Evolutionary conservation across 2,888 invertebrate species (phyloP), one percentile per base, ranked within the genome.

Genomic region (Crematogaster levior): DNA sequence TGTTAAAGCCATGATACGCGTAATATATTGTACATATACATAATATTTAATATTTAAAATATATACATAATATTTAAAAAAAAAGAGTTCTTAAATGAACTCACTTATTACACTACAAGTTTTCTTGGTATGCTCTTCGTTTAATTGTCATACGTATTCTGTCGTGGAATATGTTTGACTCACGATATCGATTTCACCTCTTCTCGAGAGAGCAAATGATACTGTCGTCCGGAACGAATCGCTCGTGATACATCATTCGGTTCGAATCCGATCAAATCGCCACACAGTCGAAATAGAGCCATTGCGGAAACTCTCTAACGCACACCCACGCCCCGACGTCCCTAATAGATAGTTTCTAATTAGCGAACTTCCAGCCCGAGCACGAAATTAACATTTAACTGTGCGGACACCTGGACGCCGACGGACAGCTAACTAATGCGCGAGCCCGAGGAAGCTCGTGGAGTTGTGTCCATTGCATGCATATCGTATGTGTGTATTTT

Each of bases 381-480:
- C 74, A 90, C 90, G 89, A 90, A 93, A 93, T 93, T 93, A 93
- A 93, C 93, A 93, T 93, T 93, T 92, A 92, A 92, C 91, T 82
- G 89, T 86, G 87, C 90, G 87, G 87, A 90, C 90, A 89, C 89
- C 90, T 90, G 90, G 89, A 89, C 89, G 75, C 77, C 87, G 82
- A 90, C 88, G 83, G 90, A 91, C 91, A 89, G 90, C 85, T 91
- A 91, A 91, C 92, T 91, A 92, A 92, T 91, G 90, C 91, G 77
- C 46, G 74, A 74, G 79, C 81, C 70, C 84, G 84, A 84, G 75
- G 77, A 83, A 60, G 63, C 68, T 68, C 81, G 74, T 77, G 83
- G 74, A 75, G 84, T 53, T n/a, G 48, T 46, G 51, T 70, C 40
- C 73, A 48, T 66, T 84, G 51, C 24, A 66, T 30, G 48, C n/a